These are phyloP conservation scores for Chironomus riparius DNA, from an alignment of 2,888 invertebrate species.

Conservation along the genomic window DNA sequence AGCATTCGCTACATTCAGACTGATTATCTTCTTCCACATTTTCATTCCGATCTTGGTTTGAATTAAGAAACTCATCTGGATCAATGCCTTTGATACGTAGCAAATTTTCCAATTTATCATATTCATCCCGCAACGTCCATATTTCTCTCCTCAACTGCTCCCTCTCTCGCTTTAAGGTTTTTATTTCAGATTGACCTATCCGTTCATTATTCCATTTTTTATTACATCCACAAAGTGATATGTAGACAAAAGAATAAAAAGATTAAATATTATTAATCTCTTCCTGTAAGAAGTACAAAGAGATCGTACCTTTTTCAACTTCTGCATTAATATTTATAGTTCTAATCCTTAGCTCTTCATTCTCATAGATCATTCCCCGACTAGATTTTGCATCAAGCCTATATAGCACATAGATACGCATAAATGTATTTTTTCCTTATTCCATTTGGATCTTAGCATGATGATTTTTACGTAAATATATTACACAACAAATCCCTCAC, in stretches of 20 bases:
- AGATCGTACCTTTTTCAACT: conserved; percentile 73
- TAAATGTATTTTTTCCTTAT: no score
- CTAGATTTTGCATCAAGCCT: conserved; percentile 85
- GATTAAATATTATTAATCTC: not conserved
- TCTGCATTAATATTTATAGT: conserved; percentile 89
- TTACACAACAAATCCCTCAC: not conserved
- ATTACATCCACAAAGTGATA: not conserved
- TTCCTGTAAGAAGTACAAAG: not conserved
- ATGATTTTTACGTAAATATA: not conserved
- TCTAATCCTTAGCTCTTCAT: conserved; percentile 78
- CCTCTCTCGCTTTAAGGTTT: conserved; percentile 79
- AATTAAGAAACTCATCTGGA: conserved; percentile 31
- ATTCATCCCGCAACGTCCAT: conserved; percentile 45
- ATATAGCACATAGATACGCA: conserved; percentile 28
- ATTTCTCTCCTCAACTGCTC: conserved; percentile 80
- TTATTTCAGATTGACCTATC: conserved; percentile 78
- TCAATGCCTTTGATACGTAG: conserved; percentile 44
- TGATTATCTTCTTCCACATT: conserved; percentile 38
- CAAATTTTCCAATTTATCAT: conserved; percentile 74
- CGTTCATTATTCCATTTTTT: not conserved
- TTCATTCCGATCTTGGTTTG: conserved; percentile 32
- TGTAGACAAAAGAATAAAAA: not conserved
- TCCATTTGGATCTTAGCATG: no score
- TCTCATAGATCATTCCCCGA: conserved; percentile 88
- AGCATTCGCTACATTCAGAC: conserved; percentile 29